phyloP scores from a whole-genome alignment of 2,113 vertebrate species.

The Lanius ludovicianus region DNA sequence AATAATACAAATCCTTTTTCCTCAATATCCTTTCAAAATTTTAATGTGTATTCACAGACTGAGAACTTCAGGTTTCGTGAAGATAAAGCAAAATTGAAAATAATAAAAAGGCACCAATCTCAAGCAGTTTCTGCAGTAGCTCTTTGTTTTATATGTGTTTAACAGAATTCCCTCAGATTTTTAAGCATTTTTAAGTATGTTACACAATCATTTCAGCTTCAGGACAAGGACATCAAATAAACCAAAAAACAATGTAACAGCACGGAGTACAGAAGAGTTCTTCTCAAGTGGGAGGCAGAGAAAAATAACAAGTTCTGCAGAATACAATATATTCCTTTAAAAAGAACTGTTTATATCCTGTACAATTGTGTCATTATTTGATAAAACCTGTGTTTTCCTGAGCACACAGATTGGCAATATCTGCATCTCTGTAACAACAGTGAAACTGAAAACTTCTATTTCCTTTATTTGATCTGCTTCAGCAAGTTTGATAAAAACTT shows the following conservation, averaged over 20 bases:
- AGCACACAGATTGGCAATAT: not conserved
- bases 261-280: not conserved
- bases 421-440: not conserved
- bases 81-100: not conserved
- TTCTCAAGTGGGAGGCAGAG: not conserved
- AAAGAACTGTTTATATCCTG: not conserved
- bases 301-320: not conserved
- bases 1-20: not conserved
- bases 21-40: not conserved
- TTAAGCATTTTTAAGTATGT: not conserved
- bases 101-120: not conserved
- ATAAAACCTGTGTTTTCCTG: not conserved
- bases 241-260: not conserved
- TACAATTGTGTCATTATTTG: not conserved
- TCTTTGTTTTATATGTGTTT: not conserved
- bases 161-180: not conserved
- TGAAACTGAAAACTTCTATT: not conserved
- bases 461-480: not conserved
- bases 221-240: not conserved
- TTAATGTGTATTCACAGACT: not conserved
- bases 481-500: not conserved
- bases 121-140: not conserved
- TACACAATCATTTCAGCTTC: not conserved
- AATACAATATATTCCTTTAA: not conserved
- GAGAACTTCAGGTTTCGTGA: not conserved